Base-by-base conservation (phyloP, 1,140 invertebrate genomes). In the Carposina sasakii region DNA sequence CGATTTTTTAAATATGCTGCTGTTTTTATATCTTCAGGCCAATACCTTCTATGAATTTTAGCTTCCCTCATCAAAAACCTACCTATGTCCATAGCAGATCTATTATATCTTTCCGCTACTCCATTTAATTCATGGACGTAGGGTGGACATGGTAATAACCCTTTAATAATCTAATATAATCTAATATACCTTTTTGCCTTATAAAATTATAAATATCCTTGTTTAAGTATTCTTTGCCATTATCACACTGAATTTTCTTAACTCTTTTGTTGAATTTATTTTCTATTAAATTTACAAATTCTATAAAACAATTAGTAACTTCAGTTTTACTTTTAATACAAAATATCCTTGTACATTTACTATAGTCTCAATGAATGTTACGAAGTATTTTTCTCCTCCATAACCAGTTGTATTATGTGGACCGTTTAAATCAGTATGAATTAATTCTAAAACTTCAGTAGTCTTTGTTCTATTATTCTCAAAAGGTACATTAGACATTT, bases 121-220 rank as follows among this genome's bases (percentile, higher is more conserved):
- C 70, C 71, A 64, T 79, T 79, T 54, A 76, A 49, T 65, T 73
- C 60, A 61, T 75, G 73, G 0, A 64, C 57, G 42, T 84, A 82
- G 6, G 71, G 59, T 60, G 71, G 67, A 60, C 73, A 77, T 37
- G 65, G 52, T 55, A 63, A 54, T 39, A 76, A 49, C 39, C 54
- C 24, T 54, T n/a, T n/a, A n/a, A n/a, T n/a, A n/a, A n/a, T n/a
- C n/a, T n/a, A n/a, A n/a, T n/a, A n/a, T n/a, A n/a, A n/a, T n/a
- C n/a, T n/a, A n/a, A n/a, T n/a, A 82, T 68, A 34, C 60, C 60
- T 46, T 71, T 71, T 40, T 68, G 37, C 13, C 45, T 66, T 17
- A 59, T 48, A 69, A 60, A 71, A 67, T 71, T 40, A 68, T 64
- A 72, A 65, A 81, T 60, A 64, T 72, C 44, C 23, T 48, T 48